Evolutionary conservation across 2,797 vertebrate genomes (phyloP).

Genomic region (Tragelaphus eurycerus): DNA sequence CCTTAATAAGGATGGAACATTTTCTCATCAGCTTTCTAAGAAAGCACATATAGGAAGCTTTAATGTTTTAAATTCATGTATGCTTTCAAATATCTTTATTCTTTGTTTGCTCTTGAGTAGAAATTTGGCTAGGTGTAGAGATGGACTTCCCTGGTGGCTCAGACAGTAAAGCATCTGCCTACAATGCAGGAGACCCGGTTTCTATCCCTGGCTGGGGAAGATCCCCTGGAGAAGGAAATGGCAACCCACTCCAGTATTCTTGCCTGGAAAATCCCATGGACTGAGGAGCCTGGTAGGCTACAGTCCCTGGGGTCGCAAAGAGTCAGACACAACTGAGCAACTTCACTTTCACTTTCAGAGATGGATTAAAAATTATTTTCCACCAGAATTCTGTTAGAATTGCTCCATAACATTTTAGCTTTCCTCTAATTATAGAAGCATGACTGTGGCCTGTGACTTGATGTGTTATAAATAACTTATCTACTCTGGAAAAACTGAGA

Average conservation of each 20-base stretch:
- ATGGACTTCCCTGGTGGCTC: neutral
- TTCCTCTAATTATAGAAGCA: neutral
- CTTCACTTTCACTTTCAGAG: neutral
- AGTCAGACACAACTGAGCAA: fast-evolving
- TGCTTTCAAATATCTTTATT: neutral
- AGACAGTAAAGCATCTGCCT: neutral
- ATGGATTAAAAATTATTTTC: neutral
- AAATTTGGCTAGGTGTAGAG: neutral
- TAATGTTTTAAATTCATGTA: neutral
- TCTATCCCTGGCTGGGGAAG: neutral
- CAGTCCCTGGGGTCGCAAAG: fast-evolving
- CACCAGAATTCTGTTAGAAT: neutral
- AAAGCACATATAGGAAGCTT: neutral
- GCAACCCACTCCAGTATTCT: neutral
- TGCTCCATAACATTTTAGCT: neutral
- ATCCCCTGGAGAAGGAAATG: neutral
- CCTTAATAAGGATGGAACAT: neutral
- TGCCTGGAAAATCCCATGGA: neutral
- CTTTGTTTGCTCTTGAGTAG: neutral
- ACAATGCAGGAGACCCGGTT: neutral
- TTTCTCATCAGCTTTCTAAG: neutral
- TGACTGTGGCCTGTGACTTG: neutral
- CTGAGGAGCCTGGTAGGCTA: neutral
- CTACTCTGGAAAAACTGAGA: neutral
- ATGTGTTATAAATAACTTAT: neutral